These are phyloP conservation scores for Takifugu ocellatus DNA, from an alignment of 2,797 vertebrate species.

Conservation along the genomic window DNA sequence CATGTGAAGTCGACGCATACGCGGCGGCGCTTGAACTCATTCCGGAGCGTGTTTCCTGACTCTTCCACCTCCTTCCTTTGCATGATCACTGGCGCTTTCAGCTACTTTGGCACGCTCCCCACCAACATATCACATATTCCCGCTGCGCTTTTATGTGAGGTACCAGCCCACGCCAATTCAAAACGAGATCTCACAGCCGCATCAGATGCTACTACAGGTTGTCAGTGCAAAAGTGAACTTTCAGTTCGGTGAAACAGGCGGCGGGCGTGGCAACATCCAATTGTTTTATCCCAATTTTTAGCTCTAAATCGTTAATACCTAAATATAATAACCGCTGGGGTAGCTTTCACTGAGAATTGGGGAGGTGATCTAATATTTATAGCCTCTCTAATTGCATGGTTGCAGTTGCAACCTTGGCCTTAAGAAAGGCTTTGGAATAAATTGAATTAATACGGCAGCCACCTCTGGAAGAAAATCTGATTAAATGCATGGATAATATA, in stretches of 20 bases:
- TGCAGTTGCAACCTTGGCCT: slow-evolving; percentile 69
- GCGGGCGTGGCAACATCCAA: slow-evolving; percentile 11
- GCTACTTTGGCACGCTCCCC: slow-evolving; percentile 45
- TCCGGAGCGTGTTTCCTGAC: slow-evolving; percentile 51
- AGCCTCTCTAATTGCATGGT: slow-evolving; percentile 64
- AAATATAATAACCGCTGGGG: slow-evolving; percentile 44
- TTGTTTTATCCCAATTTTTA: slow-evolving; percentile 25
- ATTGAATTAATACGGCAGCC: slow-evolving; percentile 67
- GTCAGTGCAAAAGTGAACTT: slow-evolving; percentile 35
- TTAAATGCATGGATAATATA: slow-evolving; percentile 57
- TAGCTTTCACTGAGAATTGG: slow-evolving; percentile 53
- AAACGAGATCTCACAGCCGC: slow-evolving; percentile 20
- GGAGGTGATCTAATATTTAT: slow-evolving; percentile 66
- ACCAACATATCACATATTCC: slow-evolving; percentile 48
- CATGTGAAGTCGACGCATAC: slow-evolving; percentile 1
- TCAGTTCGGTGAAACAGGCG: slow-evolving; percentile 35
- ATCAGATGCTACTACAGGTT: slow-evolving; percentile 35
- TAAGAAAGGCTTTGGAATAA: slow-evolving; percentile 70
- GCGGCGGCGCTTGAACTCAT: slow-evolving; percentile 42
- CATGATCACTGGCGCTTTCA: slow-evolving; percentile 53
- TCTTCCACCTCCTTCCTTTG: slow-evolving; percentile 52
- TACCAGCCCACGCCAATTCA: slow-evolving; percentile 52
- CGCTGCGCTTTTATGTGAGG: slow-evolving; percentile 52
- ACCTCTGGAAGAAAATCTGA: slow-evolving; percentile 55
- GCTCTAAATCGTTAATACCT: slow-evolving; percentile 25